These are phyloP conservation scores for Linnaemya vulpina DNA, from an alignment of 2,888 invertebrate species.

Conservation along the genomic window DNA sequence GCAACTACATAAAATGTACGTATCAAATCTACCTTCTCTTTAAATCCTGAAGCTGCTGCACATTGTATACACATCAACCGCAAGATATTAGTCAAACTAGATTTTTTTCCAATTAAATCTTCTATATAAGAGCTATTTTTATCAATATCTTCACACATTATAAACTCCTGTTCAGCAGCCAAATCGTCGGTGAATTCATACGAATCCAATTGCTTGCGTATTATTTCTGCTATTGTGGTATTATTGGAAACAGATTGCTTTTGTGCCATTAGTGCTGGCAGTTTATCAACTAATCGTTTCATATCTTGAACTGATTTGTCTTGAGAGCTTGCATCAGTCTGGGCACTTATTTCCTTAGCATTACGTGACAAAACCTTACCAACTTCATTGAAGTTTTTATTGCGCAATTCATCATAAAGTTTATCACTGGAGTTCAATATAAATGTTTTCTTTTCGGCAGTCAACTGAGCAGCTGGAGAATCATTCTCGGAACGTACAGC, in stretches of 20 bases:
- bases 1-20: too few species aligned
- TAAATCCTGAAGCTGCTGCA: conserved; percentile 95
- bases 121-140: conserved; percentile 95
- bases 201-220: conserved; percentile 91
- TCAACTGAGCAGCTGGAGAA: conserved; percentile 70
- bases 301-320: conserved; percentile 97
- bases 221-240: conserved; percentile 96
- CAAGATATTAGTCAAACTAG: conserved; percentile 91
- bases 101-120: conserved; percentile 93
- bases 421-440: conserved; percentile 95
- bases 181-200: conserved; percentile 91
- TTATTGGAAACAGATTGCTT: conserved; percentile 94
- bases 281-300: conserved; percentile 94
- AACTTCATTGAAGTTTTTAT: conserved; percentile 96
- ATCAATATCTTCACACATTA: conserved; percentile 96
- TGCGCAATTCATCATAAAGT: conserved; percentile 93
- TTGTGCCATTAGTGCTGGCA: conserved; percentile 93
- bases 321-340: conserved; percentile 92
- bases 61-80: conserved; percentile 97
- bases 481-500: conserved; percentile 85
- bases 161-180: conserved; percentile 94
- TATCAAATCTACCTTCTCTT: conserved; percentile 94
- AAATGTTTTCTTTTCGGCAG: conserved; percentile 88
- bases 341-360: conserved; percentile 92
- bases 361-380: conserved; percentile 93